Conservation (phyloP, 2,888 invertebrate species). For the Deroplatys truncata region DNA sequence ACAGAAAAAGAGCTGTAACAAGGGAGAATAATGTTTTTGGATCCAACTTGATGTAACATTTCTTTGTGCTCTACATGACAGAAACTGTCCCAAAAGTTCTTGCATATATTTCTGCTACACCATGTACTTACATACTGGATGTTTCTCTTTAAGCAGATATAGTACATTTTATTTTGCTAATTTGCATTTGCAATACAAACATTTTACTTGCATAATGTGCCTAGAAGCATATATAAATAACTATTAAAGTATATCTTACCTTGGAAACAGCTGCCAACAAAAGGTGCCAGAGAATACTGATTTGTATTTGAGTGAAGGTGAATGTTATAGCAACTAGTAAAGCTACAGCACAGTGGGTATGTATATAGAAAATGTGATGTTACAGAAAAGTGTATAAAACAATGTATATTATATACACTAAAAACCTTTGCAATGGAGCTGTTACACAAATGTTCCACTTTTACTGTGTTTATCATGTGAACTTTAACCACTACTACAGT, state of each 20-base stretch:
- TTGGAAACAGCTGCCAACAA: not conserved
- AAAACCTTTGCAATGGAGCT: too few relatives aligned
- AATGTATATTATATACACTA: too few relatives aligned
- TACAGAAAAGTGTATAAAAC: not conserved
- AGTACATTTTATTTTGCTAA: not conserved
- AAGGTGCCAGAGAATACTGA: not conserved
- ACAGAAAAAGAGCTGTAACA: too few relatives aligned
- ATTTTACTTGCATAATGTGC: not conserved
- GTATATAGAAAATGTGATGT: not conserved
- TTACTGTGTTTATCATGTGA: too few relatives aligned
- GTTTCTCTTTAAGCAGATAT: not conserved
- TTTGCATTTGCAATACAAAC: not conserved
- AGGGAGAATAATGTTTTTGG: too few relatives aligned
- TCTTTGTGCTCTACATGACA: too few relatives aligned
- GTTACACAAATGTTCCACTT: too few relatives aligned
- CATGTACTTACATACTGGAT: not conserved
- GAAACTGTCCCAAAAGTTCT: too few relatives aligned
- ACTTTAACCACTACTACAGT: too few relatives aligned
- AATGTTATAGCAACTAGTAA: not conserved
- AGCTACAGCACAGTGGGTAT: not conserved
- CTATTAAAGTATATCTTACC: not conserved
- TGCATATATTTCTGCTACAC: not conserved
- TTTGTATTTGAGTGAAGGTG: not conserved
- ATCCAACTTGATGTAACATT: too few relatives aligned
- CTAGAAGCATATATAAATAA: not conserved